Conservation (phyloP, 2,888 invertebrate species). For the Polyploca ridens region DNA sequence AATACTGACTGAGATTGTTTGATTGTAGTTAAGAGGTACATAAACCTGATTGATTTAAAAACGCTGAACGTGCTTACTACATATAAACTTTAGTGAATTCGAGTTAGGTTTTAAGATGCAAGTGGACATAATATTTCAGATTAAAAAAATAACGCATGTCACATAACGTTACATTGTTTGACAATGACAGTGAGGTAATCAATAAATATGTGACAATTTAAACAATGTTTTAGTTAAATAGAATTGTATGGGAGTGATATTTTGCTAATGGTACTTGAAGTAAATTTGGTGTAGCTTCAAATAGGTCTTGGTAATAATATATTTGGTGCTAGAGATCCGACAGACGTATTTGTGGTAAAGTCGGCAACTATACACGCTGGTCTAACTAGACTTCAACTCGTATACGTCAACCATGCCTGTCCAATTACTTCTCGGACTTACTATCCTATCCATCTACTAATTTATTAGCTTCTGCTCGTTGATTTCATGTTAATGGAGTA, state of each 20-base stretch:
- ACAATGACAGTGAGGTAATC: no score
- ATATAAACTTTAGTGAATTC: no score
- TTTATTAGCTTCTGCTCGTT: background rate
- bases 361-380: background rate
- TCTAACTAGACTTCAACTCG: background rate
- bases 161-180: no score
- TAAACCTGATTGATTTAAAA: no score
- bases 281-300: background rate
- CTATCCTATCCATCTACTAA: background rate
- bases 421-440: constrained; percentile 9
- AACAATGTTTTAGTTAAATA: no score
- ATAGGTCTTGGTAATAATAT: background rate
- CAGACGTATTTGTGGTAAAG: constrained; percentile 4
- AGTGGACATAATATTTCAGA: no score
- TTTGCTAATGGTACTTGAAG: background rate
- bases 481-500: no score
- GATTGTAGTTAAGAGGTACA: background rate
- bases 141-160: no score
- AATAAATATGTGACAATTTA: no score
- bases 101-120: no score
- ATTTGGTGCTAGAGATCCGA: background rate
- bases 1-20: background rate
- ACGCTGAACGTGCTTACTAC: no score
- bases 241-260: no score
- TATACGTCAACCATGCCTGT: constrained; percentile 5